Percentiles rank a stretch among this genome's conserved stretches.
Conservation (phyloP, 2,113 vertebrate genomes). For the Clupea harengus region DNA sequence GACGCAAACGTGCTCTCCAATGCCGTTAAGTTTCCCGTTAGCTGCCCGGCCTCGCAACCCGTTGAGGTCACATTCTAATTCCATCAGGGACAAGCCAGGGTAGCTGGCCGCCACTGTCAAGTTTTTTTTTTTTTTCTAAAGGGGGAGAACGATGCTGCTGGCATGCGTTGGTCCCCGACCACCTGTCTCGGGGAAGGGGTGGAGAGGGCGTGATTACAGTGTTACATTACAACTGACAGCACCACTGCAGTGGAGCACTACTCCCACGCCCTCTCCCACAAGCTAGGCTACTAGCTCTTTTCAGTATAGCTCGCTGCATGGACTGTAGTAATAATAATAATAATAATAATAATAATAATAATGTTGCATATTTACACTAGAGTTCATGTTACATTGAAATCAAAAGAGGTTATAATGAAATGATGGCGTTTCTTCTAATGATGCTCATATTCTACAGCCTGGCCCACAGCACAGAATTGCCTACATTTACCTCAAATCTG, state of each 20-base stretch:
- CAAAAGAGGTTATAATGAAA: no score
- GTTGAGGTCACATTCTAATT: conserved; percentile 67
- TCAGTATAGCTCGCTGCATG: not conserved
- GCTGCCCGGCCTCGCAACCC: conserved; percentile 57
- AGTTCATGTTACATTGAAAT: no score
- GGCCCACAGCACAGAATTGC: no score
- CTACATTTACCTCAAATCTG: no score
- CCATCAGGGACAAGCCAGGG: conserved; percentile 63
- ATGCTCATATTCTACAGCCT: no score
- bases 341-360: conserved; percentile 1
- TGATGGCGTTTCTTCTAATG: no score
- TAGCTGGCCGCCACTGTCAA: conserved; percentile 50
- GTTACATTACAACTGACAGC: conserved; percentile 67
- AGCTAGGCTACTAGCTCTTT: conserved; percentile 46
- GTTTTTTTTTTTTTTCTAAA: conserved; percentile 37
- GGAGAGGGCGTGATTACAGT: conserved; percentile 64
- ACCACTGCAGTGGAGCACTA: conserved; percentile 22
- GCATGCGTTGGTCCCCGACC: conserved; percentile 55
- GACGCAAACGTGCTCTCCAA: conserved; percentile 26
- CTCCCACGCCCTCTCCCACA: conserved; percentile 67
- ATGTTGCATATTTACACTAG: no score
- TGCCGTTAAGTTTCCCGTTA: conserved; percentile 42
- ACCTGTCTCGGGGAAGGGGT: conserved; percentile 69
- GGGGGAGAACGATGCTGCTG: conserved; percentile 52
- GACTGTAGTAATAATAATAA: not conserved